phyloP scores from a whole-genome alignment of 2,797 vertebrate genomes.

The Alfaro cultratus region DNA sequence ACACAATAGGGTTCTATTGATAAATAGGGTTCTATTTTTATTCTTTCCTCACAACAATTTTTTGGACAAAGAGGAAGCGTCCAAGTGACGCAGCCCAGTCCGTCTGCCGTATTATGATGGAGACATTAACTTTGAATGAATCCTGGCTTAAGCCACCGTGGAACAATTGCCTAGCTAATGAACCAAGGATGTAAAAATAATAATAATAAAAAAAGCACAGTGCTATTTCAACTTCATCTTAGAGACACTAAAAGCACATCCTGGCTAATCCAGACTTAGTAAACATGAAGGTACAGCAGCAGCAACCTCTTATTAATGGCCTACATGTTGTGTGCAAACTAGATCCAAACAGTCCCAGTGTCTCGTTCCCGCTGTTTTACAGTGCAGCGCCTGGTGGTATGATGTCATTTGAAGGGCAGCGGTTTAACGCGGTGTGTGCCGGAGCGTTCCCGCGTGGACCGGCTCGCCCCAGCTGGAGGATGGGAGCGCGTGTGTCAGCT shows the following conservation, averaged over 20 bases:
- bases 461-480: slow-evolving; percentile 30
- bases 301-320: slow-evolving; percentile 14
- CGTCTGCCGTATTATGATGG: not conserved
- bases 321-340: slow-evolving; percentile 42
- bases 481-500: slow-evolving; percentile 16
- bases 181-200: slow-evolving; percentile 8
- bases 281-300: slow-evolving; percentile 2
- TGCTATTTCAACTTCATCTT: not conserved
- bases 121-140: not conserved
- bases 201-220: not conserved
- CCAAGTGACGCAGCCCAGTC: not conserved
- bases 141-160: not conserved
- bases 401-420: slow-evolving; percentile 31
- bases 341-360: slow-evolving; percentile 21
- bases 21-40: not conserved
- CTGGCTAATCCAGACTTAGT: slow-evolving; percentile 7
- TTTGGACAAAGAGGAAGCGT: not conserved
- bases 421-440: slow-evolving; percentile 23
- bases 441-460: slow-evolving; percentile 22
- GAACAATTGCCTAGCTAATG: slow-evolving; percentile 30
- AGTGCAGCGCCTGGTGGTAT: not conserved
- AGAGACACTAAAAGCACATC: slow-evolving; percentile 8
- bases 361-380: not conserved
- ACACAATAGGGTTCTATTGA: too few species aligned
- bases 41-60: not conserved